phyloP scores from a whole-genome alignment of 2,113 vertebrate genomes.

The Macroglossus sobrinus region DNA sequence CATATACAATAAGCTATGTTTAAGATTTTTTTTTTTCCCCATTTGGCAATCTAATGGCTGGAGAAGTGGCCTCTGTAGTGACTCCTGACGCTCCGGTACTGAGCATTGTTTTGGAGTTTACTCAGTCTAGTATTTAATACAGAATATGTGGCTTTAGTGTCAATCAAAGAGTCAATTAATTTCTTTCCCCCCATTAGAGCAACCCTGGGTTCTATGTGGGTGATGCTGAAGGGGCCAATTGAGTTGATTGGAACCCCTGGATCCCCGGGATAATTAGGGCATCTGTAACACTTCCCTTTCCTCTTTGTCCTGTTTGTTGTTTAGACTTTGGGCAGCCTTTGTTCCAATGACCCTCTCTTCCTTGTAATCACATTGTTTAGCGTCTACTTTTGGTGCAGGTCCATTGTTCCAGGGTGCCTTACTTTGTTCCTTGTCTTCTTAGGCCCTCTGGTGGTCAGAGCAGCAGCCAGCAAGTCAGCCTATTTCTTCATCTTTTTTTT shows the following conservation, averaged over 20 bases:
- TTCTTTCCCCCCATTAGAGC: background rate
- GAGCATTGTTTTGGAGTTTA: background rate
- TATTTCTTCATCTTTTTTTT: background rate
- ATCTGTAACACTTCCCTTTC: background rate
- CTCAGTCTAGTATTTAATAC: background rate
- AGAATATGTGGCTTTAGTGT: background rate
- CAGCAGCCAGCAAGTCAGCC: background rate
- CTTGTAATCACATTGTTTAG: background rate
- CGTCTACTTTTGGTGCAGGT: background rate
- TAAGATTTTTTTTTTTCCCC: background rate
- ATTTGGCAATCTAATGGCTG: background rate
- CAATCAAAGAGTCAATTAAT: background rate
- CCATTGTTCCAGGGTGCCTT: background rate
- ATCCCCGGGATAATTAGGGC: background rate
- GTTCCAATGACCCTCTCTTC: background rate
- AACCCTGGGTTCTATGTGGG: background rate
- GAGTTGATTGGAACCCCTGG: background rate
- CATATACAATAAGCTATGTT: background rate
- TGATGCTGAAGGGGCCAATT: background rate
- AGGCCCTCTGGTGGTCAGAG: background rate
- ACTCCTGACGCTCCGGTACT: background rate
- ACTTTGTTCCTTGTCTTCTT: background rate
- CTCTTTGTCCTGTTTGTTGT: background rate
- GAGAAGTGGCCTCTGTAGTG: background rate
- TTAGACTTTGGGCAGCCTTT: background rate